phyloP scores from a whole-genome alignment of 2,113 vertebrate species.

The Aldabrachelys gigantea region DNA sequence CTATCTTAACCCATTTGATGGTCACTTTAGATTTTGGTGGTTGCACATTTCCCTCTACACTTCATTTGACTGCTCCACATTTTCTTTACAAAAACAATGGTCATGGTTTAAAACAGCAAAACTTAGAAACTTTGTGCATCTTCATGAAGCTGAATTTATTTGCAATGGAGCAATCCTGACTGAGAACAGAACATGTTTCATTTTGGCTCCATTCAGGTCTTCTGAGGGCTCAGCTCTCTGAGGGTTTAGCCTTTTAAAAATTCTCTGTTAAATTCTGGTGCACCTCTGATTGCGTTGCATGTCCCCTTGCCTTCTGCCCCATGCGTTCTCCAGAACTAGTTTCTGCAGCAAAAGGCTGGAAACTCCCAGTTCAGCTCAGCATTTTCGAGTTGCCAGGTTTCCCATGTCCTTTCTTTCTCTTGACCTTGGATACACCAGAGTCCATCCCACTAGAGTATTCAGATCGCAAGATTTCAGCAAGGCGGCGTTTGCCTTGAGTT shows the following conservation, averaged over 20 bases:
- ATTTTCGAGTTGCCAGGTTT: slow-evolving; percentile 35
- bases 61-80: neutral
- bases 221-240: neutral
- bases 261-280: neutral
- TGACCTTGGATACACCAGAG: slow-evolving; percentile 47
- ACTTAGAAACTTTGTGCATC: fast-evolving
- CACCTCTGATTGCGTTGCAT: neutral
- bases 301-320: neutral
- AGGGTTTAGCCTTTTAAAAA: slow-evolving; percentile 5
- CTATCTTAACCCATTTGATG: neutral
- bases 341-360: neutral
- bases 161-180: neutral
- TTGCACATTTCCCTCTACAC: neutral
- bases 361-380: neutral
- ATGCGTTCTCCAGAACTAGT: neutral
- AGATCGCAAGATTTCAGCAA: slow-evolving; percentile 77
- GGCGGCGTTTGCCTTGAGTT: slow-evolving; percentile 54
- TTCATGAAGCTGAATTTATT: neutral
- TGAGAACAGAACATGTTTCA: neutral
- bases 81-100: neutral
- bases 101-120: neutral
- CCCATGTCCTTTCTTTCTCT: slow-evolving; percentile 21
- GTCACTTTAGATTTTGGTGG: neutral
- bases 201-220: neutral
- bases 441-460: slow-evolving; percentile 89